Base-by-base conservation (phyloP, 2,113 vertebrate species). In the Lepus europaeus region DNA sequence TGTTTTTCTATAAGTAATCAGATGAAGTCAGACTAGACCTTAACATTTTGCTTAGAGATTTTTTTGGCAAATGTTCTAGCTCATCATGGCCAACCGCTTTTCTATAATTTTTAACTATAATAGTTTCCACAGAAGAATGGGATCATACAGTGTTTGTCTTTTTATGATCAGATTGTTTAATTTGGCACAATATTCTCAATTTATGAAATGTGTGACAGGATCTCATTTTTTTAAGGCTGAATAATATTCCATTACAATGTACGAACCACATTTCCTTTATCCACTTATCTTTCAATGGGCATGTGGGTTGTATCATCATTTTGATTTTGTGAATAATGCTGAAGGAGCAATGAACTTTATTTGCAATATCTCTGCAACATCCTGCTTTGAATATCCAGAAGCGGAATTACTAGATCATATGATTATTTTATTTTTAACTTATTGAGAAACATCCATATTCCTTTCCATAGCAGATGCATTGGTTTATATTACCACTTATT, bases 351-450 rank as follows among this genome's bases (percentile, higher is more conserved):
- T 70, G n/a, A 16, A 77, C 19, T 59, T 59, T 59, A 19, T 45
- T 45, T 45, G 19, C 14, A 70, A 59, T 33, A 10, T 66, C 14
- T 96, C 9, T 51, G 59, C 25, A 93, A 56, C 9, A 59, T 33
- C 12, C 3, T 63, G 4, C 51, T 93, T 92, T 90, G 84, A 79
- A 76, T 64, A 84, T 12, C 4, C 36, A 90, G 72, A 87, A 73
- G 1, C 17, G 2, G 4, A 6, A 33, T 36, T 94, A 17, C 39
- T 68, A 69, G 70, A 63, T 73, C 27, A 83, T n/a, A 45, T 63
- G 59, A 1, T 53, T 82, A 78, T 78, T 73, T 27, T 87, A 33
- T 90, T 74, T 90, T 93, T 53, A 90, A 59, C 31, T 77, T 51
- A 86, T 36, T 31, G 20, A 77, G 51, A 20, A 61, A 49, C 19